phyloP scores from a whole-genome alignment of 2,888 invertebrate genomes.

The Leucophora obtusa region DNA sequence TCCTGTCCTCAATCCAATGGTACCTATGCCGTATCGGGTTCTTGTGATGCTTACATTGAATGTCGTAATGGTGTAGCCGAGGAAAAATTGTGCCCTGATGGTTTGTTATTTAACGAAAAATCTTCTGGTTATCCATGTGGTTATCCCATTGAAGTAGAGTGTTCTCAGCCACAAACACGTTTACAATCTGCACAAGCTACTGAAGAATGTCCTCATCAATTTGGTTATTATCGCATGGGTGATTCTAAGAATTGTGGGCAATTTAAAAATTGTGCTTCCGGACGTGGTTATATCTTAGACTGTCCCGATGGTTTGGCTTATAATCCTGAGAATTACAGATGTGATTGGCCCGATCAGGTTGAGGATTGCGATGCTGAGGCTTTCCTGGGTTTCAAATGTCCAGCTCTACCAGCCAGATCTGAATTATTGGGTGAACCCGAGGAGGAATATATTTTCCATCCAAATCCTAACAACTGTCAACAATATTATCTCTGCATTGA shows the following conservation, averaged over 20 bases:
- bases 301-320: constrained; percentile 92
- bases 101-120: constrained; percentile 87
- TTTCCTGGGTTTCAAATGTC: constrained; percentile 87
- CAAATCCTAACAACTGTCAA: constrained; percentile 84
- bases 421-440: constrained; percentile 78
- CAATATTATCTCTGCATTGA: constrained; percentile 89
- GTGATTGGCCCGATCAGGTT: constrained; percentile 94
- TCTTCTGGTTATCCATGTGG: constrained; percentile 87
- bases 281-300: constrained; percentile 85
- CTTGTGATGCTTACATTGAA: constrained; percentile 87
- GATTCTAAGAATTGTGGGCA: constrained; percentile 85
- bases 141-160: constrained; percentile 90
- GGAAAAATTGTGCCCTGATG: constrained; percentile 90
- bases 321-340: constrained; percentile 85
- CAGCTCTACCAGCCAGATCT: constrained; percentile 80
- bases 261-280: constrained; percentile 90
- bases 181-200: constrained; percentile 82
- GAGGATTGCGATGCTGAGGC: constrained; percentile 89
- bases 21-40: constrained; percentile 83
- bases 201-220: constrained; percentile 90
- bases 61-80: constrained; percentile 86
- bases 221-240: constrained; percentile 88
- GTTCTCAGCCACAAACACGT: constrained; percentile 84
- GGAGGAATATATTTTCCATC: constrained; percentile 79
- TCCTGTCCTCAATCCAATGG: constrained; percentile 85